phyloP scores from a whole-genome alignment of 2,888 invertebrate genomes.

The Agonopterix arenella region DNA sequence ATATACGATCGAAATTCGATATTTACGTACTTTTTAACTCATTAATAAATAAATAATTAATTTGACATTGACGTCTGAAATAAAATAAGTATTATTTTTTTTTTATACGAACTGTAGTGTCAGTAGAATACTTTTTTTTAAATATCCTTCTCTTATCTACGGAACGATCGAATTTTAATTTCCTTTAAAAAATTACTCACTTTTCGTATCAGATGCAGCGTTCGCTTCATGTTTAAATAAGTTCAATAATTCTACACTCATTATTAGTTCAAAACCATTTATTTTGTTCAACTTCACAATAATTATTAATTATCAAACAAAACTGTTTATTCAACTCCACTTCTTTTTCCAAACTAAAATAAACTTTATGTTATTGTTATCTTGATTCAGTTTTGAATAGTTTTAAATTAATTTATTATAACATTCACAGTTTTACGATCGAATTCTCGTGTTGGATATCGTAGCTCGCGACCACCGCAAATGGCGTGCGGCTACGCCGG shows the following conservation, averaged over 20 bases:
- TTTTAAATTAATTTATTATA: neutral
- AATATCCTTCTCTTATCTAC: too few species aligned
- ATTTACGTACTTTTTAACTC: too few species aligned
- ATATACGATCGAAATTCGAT: too few species aligned
- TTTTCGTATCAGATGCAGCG: slow-evolving; percentile 29
- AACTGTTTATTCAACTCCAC: too few species aligned
- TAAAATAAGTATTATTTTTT: too few species aligned
- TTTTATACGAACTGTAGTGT: too few species aligned
- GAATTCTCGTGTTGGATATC: slow-evolving; percentile 33
- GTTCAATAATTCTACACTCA: slow-evolving; percentile 55
- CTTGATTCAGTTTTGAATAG: neutral
- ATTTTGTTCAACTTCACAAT: neutral
- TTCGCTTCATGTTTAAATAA: slow-evolving; percentile 46
- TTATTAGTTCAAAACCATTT: slow-evolving; percentile 32
- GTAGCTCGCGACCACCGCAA: slow-evolving; percentile 24
- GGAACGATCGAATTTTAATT: neutral
- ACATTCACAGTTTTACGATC: neutral
- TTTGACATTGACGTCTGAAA: too few species aligned
- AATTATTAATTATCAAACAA: neutral
- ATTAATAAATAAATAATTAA: too few species aligned
- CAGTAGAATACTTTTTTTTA: too few species aligned
- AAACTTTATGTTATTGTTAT: neutral
- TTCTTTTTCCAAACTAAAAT: neutral
- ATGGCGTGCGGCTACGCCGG: slow-evolving; percentile 57
- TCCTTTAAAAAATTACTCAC: slow-evolving; percentile 30